These are phyloP conservation scores for Picus viridis DNA, from an alignment of 2,797 vertebrate species.

Conservation along the genomic window DNA sequence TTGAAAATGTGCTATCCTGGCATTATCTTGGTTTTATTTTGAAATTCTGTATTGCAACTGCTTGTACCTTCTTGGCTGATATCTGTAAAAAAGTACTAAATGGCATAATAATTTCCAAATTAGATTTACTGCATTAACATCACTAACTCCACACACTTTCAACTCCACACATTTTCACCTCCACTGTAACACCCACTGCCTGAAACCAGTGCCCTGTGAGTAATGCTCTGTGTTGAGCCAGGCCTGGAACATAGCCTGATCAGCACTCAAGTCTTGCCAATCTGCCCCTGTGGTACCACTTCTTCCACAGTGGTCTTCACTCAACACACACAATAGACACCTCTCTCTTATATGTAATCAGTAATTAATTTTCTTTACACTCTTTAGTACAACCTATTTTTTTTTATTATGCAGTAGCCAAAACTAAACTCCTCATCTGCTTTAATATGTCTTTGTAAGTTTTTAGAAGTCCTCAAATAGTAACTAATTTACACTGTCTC, in stretches of 20 bases:
- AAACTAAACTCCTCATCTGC: neutral
- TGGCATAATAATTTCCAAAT: neutral
- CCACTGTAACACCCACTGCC: neutral
- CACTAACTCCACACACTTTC: neutral
- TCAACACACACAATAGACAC: neutral
- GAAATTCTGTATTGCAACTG: neutral
- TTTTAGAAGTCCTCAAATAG: neutral
- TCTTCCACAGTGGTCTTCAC: neutral
- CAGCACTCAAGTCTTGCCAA: neutral
- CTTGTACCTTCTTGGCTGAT: neutral
- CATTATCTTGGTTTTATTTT: neutral
- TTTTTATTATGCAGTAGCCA: neutral
- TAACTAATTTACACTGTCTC: neutral
- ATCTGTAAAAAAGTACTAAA: neutral
- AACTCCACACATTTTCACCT: neutral
- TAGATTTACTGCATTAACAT: neutral
- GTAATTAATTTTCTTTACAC: neutral
- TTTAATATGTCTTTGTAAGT: neutral
- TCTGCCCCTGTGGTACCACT: accelerated
- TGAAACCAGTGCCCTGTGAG: neutral
- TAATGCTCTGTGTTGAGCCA: neutral
- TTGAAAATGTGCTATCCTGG: neutral
- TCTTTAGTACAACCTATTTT: neutral
- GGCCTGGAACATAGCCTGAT: neutral
- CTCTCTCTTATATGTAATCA: neutral